A percentile compares a stretch with the other conserved stretches of the same genome.
phyloP scores from a whole-genome alignment of 2,797 vertebrate genomes.

The Cirrhinus mrigala region DNA sequence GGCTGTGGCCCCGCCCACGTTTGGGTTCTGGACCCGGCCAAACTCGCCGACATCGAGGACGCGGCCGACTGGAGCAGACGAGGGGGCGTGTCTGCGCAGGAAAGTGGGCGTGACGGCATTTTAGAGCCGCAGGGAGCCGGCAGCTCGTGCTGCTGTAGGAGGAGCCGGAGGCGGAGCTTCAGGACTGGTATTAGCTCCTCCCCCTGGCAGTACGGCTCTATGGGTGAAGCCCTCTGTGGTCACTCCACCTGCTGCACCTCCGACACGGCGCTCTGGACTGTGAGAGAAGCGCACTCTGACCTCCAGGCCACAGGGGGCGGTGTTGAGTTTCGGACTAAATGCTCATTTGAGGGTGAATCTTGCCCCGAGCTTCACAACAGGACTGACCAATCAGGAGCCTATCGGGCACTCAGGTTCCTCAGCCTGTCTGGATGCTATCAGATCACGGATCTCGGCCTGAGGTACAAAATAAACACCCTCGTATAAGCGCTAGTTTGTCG shows the following conservation, averaged over 20 bases:
- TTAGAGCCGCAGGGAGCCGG: conserved; percentile 77
- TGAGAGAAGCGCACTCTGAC: conserved; percentile 77
- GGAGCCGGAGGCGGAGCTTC: conserved; percentile 82
- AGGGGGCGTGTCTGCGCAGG: conserved; percentile 73
- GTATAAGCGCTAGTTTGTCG: neutral
- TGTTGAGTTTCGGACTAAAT: conserved; percentile 86
- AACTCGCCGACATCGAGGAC: conserved; percentile 94
- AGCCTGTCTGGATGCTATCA: conserved; percentile 97
- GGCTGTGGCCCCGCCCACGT: conserved; percentile 70
- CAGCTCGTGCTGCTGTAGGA: conserved; percentile 82
- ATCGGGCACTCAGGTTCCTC: conserved; percentile 90
- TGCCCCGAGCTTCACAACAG: conserved; percentile 79
- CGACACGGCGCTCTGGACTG: conserved; percentile 87
- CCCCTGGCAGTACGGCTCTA: conserved; percentile 84
- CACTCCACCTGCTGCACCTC: conserved; percentile 90
- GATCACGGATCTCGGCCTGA: conserved; percentile 94
- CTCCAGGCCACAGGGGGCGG: conserved; percentile 73
- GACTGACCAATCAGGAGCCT: conserved; percentile 79
- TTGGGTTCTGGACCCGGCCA: conserved; percentile 88
- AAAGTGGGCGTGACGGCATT: conserved; percentile 70
- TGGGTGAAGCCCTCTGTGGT: conserved; percentile 85
- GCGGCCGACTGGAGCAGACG: conserved; percentile 88
- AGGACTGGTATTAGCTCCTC: conserved; percentile 82
- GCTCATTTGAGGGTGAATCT: conserved; percentile 76
- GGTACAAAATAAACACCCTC: conserved; percentile 77